Percentiles rank a stretch among this genome's conserved stretches.
These are phyloP conservation scores for Callyntrura guangdongensis DNA, from an alignment of 2,888 invertebrate genomes.

Conservation along the genomic window DNA sequence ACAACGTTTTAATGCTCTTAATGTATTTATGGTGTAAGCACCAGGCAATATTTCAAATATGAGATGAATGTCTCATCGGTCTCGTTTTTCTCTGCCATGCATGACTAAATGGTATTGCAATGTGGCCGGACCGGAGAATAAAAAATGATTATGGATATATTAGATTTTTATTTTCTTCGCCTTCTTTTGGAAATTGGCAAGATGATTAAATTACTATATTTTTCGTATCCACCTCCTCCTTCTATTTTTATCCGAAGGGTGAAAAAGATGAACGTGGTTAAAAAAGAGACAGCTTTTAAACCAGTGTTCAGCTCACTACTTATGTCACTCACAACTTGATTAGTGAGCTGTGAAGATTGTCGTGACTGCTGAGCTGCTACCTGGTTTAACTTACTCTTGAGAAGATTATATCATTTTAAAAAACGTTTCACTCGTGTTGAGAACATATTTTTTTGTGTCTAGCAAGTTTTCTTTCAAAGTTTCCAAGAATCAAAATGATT, in stretches of 20 bases:
- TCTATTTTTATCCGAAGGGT: constrained; percentile 25
- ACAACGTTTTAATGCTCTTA: constrained; percentile 49
- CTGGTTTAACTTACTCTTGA: constrained; percentile 8
- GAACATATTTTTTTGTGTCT: neutral
- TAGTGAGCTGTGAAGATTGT: constrained; percentile 67
- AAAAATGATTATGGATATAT: constrained; percentile 42
- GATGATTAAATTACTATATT: constrained; percentile 33
- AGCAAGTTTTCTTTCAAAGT: neutral
- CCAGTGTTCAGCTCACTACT: constrained; percentile 4
- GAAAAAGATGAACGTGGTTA: constrained; percentile 6
- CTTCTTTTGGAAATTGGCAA: constrained; percentile 46
- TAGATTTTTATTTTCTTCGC: constrained; percentile 52
- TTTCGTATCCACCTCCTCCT: constrained; percentile 29
- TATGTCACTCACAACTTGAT: constrained; percentile 62
- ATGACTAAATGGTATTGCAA: neutral
- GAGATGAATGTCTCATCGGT: neutral
- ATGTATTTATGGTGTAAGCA: constrained; percentile 24
- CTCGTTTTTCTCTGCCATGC: neutral
- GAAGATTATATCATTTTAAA: neutral
- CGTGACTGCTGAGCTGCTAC: constrained; percentile 60
- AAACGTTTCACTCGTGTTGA: neutral
- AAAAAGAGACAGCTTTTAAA: constrained; percentile 46
- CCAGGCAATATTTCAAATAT: constrained; percentile 41
- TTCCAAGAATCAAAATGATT: constrained; percentile 69
- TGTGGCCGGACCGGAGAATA: neutral